phyloP scores from a whole-genome alignment of 2,888 invertebrate species.

The Gnatocerus cornutus region DNA sequence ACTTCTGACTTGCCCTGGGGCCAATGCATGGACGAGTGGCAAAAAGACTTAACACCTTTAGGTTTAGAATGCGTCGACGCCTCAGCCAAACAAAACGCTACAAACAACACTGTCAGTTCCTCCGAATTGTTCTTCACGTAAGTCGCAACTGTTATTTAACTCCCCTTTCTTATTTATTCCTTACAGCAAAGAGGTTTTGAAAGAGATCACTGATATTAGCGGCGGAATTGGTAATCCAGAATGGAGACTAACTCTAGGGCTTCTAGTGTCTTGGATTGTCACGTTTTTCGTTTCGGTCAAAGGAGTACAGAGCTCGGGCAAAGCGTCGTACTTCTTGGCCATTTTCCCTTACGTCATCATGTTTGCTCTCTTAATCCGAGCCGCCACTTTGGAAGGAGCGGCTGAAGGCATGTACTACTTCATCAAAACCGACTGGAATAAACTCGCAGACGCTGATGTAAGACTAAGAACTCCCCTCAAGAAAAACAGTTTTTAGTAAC shows the following conservation, averaged over 20 bases:
- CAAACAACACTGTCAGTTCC: conserved; percentile 31
- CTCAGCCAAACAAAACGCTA: conserved; percentile 47
- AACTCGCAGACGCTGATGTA: conserved; percentile 76
- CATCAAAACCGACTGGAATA: conserved; percentile 85
- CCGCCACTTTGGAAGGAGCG: conserved; percentile 81
- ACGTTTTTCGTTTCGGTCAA: conserved; percentile 81
- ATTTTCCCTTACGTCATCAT: conserved; percentile 88
- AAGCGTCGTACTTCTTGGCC: conserved; percentile 92
- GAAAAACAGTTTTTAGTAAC: too few species aligned
- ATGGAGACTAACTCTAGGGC: conserved; percentile 80
- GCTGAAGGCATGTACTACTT: conserved; percentile 84
- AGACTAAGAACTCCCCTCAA: too few species aligned
- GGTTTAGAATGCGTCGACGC: conserved; percentile 28
- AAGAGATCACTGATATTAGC: conserved; percentile 60
- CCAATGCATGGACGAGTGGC: conserved; percentile 71
- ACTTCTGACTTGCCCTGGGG: conserved; percentile 83
- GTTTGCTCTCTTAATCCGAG: conserved; percentile 82
- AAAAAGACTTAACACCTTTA: conserved; percentile 2
- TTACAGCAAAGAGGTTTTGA: conserved; percentile 50
- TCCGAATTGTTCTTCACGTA: conserved; percentile 47
- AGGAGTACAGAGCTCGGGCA: conserved; percentile 86
- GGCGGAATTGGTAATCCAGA: conserved; percentile 75
- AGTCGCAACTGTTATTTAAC: conserved; percentile 4
- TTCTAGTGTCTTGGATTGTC: conserved; percentile 80
- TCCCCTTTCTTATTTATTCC: not conserved